Evolutionary conservation across 1,140 invertebrate species (phyloP), one percentile per base, ranked within the genome.

Genomic region (Drosophila eugracilis): DNA sequence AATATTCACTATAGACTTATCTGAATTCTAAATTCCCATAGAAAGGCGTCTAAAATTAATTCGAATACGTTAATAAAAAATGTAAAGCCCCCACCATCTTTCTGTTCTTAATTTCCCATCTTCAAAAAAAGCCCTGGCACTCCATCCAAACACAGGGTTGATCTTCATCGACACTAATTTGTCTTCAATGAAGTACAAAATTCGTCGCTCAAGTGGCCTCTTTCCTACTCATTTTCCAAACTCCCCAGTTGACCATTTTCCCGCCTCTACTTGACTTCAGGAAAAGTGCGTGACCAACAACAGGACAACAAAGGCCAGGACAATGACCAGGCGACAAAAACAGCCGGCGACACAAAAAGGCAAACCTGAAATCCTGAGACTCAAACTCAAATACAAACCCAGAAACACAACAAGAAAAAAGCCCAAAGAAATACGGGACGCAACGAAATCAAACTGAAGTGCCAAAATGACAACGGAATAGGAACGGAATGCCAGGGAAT

Each of bases 151-250:
- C 3, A n/a, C 41, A 39, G 19, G 36, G 15, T 47, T 22, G 34
- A 39, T 70, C 67, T 81, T 44, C 59, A 81, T 86, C 69, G 81
- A 86, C 81, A 78, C 77, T 86, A 88, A 86, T 86, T 86, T 86
- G 81, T 67, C 75, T 73, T 77, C 81, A 88, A 86, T 86, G 63
- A 62, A 73, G 74, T 53, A 59, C 58, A 42, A 74, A 75, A 80
- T 80, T 65, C 60, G 37, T 39, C 54, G 53, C 59, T 76, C 76
- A 59, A 85, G 81, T 73, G 66, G 45, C 45, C 15, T 17, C 39
- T 10, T 24, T 19, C 26, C 28, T 14, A 5, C 7, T 15, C 14
- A 10, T 9, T 39, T 26, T 1, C 5, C 12, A 2, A 22, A 4
- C 37, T 19, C 36, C 26, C 36, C 22, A 9, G 4, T 21, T 32